Base-by-base conservation (phyloP, 2,797 vertebrate genomes). In the Echeneis naucrates region DNA sequence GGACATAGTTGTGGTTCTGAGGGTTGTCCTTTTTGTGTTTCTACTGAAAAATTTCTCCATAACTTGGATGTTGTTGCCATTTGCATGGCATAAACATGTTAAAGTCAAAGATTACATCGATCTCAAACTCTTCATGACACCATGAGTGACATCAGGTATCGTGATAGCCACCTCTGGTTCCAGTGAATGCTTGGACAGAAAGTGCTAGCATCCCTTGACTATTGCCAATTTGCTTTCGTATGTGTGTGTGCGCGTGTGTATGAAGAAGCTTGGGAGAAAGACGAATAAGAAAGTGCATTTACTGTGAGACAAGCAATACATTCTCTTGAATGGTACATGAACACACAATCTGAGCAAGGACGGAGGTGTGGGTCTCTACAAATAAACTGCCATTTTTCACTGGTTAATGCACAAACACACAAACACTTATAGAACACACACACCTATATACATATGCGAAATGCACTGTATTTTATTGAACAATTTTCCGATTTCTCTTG, bases 251-350 rank as follows among this genome's bases (percentile, higher is more conserved):
- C 54, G 27, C 66, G 51, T 70, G 66, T 53, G 66, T 23, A 27
- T 35, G 57, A 67, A 51, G 33, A 61, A 51, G 57, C 68, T 51
- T 13, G 44, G 8, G 62, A 59, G 52, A 68, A 55, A 84, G 65
- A 81, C 72, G 71, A 78, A 81, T 67, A 84, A 67, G 59, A 83
- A 69, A 83, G 45, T 45, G 58, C 73, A 87, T 77, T 88, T 72
- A 72, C 78, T 75, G 45, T 64, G 72, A 88, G 73, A 72, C 68
- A 75, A 87, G 80, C 74, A 79, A 82, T 82, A 64, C 69, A 77
- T 84, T 89, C 61, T 71, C 27, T 74, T 71, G 64, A 88, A 68
- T 50, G 53, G 72, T 81, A 66, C 78, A 79, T 75, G 72, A 76
- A 78, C 69, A 67, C 68, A 82, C 37, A 80, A 82, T 85, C 55